Base-by-base conservation (phyloP, 2,797 vertebrate species). In the Phalanger gymnotis region DNA sequence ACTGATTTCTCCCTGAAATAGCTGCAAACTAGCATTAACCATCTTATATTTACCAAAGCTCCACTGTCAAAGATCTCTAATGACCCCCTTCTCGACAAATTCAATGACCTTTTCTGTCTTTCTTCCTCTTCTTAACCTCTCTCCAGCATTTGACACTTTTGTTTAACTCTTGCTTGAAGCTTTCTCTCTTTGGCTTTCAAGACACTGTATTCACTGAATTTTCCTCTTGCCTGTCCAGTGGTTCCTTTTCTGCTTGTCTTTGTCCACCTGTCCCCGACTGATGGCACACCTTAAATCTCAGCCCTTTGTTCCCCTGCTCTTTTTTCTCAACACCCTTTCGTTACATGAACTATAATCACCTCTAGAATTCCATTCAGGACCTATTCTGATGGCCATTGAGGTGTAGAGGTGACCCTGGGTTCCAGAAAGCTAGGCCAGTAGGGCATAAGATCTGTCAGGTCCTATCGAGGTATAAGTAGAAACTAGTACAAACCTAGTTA, bases 131-230 rank as follows among this genome's bases (percentile, higher is more conserved):
- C 40, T 34, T 91, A 27, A 47, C 47, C 27, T 66, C 94, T 90
- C 89, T 47, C 22, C 1, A 95, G 54, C 40, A 11, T 91, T 87
- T 91, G 89, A 47, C 81, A 90, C 51, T 96, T 94, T 47, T 91
- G 10, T 47, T 53, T 11, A 47, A 2, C 11, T 5, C 22, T 53
- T 92, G 90, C 53, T 53, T 13, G 61, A 94, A 55, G 28, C 47
- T 93, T 9, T 92, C 91, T 89, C 56, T 61, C 53, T 2, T 91
- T 53, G 19, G 19, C 51, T 96, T 96, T 81, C 51, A 31, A 16
- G 51, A 19, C 54, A 19, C 57, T 92, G 16, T 91, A n/a, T 54
- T 81, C 47, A 90, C 55, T 94, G 53, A 9, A 47, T 34, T n/a
- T 90, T 92, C 25, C 93, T 95, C 6, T 14, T 58, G 2, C 56